Percentiles rank a stretch among this genome's conserved stretches.
Evolutionary conservation across 2,797 vertebrate species (phyloP).

Genomic region (Syncerus caffer): DNA sequence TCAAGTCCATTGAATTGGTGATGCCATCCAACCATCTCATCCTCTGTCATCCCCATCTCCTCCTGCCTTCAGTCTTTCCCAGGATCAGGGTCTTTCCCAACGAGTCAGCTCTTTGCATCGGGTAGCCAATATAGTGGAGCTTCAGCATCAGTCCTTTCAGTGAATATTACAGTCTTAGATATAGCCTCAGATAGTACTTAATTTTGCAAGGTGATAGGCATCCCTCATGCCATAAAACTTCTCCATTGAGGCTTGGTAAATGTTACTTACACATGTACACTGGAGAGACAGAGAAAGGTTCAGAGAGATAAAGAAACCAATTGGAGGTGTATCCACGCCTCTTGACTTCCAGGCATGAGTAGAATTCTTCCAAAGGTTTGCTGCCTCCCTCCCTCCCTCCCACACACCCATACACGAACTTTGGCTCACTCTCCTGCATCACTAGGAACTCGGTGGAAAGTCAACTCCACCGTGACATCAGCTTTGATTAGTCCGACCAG

Average conservation of each 20-base stretch:
- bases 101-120: not conserved
- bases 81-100: not conserved
- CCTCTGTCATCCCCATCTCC: not conserved
- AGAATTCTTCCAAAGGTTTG: not conserved
- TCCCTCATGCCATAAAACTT: not conserved
- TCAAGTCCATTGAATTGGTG: not conserved
- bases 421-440: not conserved
- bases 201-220: not conserved
- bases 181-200: not conserved
- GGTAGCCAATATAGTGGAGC: not conserved
- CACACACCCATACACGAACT: not conserved
- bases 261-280: not conserved
- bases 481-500: not conserved
- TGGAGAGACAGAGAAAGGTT: not conserved
- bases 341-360: not conserved
- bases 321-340: not conserved
- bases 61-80: not conserved
- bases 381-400: not conserved
- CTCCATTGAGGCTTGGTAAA: not conserved
- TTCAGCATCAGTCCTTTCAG: not conserved
- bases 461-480: not conserved
- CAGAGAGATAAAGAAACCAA: not conserved
- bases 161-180: not conserved
- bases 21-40: not conserved
- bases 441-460: not conserved